Base-by-base conservation (phyloP, 2,113 vertebrate species). In the Nerophis lumbriciformis region DNA sequence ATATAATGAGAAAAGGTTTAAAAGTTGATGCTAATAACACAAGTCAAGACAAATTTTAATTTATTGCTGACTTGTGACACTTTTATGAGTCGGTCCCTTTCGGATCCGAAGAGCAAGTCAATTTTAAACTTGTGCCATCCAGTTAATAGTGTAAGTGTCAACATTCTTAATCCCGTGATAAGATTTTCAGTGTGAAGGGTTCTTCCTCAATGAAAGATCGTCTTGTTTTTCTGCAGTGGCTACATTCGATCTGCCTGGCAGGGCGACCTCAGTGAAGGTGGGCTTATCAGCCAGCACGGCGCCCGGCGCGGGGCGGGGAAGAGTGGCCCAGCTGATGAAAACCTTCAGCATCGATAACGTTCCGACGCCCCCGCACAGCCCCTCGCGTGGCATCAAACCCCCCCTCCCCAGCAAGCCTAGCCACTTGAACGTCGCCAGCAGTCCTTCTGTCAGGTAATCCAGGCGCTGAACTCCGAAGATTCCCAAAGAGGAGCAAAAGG, bases 241-340 rank as follows among this genome's bases (percentile, higher is more conserved):
- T 6, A 61, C 73, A 45, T 55, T 68, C 28, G 77, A 84, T 1
- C 77, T 53, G 1, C 69, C 74, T 52, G 72, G 56, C 28, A 77
- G 75, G 28, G 50, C 68, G 0, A 38, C 63, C 39, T 61, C 66
- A 39, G 37, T 53, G 71, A 78, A 7, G 50, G 60, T 1, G 45
- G 56, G 16, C 21, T 66, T 53, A 0, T 60, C 76, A 4, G 75
- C 67, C 53, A 72, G 48, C 8, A 16, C 11, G 10, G 21, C 71
- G 1, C 47, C 44, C 19, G 69, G 71, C 4, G 50, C 73, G 15
- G 85, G 86, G 54, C 83, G 82, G 2, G 87, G 91, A 49, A 85
- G 90, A 0, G 90, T 91, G 63, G 90, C 90, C 57, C 83, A 89
- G 76, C 85, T 92, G 65, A 88, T 85, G 86, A 90, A 90, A 81